Conservation (phyloP, 1,140 invertebrate species). For the Musca vetustissima region DNA sequence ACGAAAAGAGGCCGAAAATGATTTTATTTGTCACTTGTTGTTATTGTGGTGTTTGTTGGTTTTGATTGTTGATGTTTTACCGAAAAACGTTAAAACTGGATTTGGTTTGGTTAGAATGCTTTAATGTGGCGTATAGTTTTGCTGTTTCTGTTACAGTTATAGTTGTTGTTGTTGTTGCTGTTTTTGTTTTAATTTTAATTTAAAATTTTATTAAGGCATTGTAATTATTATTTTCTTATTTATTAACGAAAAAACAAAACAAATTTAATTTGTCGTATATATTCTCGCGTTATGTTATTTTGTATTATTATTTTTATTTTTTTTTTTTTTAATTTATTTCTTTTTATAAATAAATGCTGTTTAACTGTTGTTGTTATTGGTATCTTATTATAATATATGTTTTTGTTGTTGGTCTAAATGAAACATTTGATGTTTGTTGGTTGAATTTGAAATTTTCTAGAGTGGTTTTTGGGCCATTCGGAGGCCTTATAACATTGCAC, state of each 20-base stretch:
- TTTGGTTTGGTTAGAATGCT: no score
- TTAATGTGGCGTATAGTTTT: no score
- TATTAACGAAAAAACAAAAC: background rate
- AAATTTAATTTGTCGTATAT: background rate
- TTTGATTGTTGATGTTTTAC: slow-evolving; percentile 9
- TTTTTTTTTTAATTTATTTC: slow-evolving; percentile 16
- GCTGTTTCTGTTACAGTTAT: background rate
- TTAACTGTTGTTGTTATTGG: slow-evolving; percentile 5
- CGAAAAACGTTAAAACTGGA: no score
- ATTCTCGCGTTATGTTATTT: slow-evolving; percentile 7
- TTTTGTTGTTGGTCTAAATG: slow-evolving; percentile 21
- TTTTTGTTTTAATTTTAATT: slow-evolving; percentile 3
- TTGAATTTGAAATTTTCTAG: slow-evolving; percentile 15
- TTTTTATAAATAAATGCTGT: slow-evolving; percentile 20
- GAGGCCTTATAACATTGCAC: slow-evolving; percentile 14
- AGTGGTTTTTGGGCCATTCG: background rate
- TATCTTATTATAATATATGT: background rate
- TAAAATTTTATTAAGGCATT: slow-evolving; percentile 20
- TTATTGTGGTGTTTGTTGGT: slow-evolving; percentile 7
- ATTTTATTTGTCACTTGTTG: background rate
- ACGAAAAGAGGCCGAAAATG: background rate
- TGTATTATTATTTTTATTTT: slow-evolving; percentile 19
- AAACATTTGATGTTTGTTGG: slow-evolving; percentile 42
- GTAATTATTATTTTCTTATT: background rate
- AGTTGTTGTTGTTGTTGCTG: background rate